These are phyloP conservation scores for Sebastes trivittatus DNA, from an alignment of 2,797 vertebrate genomes.

Conservation along the genomic window DNA sequence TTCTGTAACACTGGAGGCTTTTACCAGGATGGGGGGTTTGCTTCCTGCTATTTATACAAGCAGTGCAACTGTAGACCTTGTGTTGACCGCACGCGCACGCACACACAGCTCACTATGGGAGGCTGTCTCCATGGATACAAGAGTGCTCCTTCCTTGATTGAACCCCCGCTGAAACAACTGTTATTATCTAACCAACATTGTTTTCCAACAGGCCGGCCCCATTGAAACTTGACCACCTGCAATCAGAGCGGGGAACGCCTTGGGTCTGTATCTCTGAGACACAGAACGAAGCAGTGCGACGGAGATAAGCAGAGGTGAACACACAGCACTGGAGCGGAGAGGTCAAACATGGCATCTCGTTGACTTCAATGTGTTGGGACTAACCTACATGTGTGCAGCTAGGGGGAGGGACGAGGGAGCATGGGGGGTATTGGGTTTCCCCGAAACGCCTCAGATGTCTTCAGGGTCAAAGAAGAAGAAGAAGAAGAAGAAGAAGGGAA, in stretches of 20 bases:
- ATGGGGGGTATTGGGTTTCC: slow-evolving; percentile 41
- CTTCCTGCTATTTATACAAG: slow-evolving; percentile 67
- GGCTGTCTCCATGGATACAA: slow-evolving; percentile 71
- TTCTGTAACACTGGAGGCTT: slow-evolving; percentile 9
- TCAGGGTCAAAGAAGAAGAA: background rate
- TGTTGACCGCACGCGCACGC: slow-evolving; percentile 18
- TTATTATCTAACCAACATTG: slow-evolving; percentile 33
- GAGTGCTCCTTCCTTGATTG: slow-evolving; percentile 48
- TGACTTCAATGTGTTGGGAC: slow-evolving; percentile 52
- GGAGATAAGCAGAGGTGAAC: slow-evolving; percentile 30
- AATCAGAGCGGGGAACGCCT: slow-evolving; percentile 13
- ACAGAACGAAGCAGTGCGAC: background rate
- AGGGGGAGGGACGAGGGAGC: background rate
- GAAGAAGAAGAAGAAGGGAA: background rate
- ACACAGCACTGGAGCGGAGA: slow-evolving; percentile 4
- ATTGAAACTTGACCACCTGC: slow-evolving; percentile 23
- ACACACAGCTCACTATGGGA: slow-evolving; percentile 38
- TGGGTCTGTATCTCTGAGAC: slow-evolving; percentile 5
- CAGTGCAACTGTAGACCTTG: slow-evolving; percentile 52
- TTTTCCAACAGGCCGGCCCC: slow-evolving; percentile 24
- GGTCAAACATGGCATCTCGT: slow-evolving; percentile 34
- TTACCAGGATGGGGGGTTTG: slow-evolving; percentile 31
- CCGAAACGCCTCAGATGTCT: slow-evolving; percentile 22
- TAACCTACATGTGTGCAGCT: slow-evolving; percentile 2
- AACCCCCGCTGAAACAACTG: slow-evolving; percentile 35